Evolutionary conservation across 2,797 vertebrate species (phyloP).

Genomic region (Argyrosomus regius): DNA sequence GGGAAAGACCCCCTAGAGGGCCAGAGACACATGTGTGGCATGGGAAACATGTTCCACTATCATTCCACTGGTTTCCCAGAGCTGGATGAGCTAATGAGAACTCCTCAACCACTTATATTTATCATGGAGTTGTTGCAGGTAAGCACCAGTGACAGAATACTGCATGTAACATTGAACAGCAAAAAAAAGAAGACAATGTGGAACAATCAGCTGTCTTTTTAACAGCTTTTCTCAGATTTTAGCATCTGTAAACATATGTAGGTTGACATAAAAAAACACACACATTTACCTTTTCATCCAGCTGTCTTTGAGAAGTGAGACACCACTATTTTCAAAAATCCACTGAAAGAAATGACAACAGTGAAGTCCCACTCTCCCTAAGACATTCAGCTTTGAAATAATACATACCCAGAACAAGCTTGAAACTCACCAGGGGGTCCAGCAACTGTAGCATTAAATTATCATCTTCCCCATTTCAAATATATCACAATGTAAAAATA

Average conservation of each 20-base stretch:
- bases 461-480: constrained; percentile 3
- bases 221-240: constrained; percentile 16
- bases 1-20: constrained; percentile 91
- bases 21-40: constrained; percentile 91
- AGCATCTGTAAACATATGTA: constrained; percentile 30
- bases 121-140: constrained; percentile 93
- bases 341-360: constrained; percentile 54
- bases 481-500: constrained; percentile 1
- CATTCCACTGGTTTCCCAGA: constrained; percentile 90
- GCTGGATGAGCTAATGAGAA: constrained; percentile 90
- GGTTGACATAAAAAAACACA: constrained; percentile 12
- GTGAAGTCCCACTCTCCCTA: constrained; percentile 36
- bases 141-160: constrained; percentile 13
- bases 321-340: constrained; percentile 23
- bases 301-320: constrained; percentile 1
- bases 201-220: constrained; percentile 10
- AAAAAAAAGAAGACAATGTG: neutral
- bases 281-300: constrained; percentile 31
- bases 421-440: constrained; percentile 54
- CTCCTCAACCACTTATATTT: constrained; percentile 90
- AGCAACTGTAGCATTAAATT: constrained; percentile 35
- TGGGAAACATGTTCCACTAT: constrained; percentile 93
- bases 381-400: constrained; percentile 51
- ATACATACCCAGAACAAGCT: constrained; percentile 40
- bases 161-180: neutral